Percentiles rank a stretch among this genome's conserved stretches.
These are phyloP conservation scores for Lepidurus arcticus DNA, from an alignment of 1,140 invertebrate species.

Conservation along the genomic window DNA sequence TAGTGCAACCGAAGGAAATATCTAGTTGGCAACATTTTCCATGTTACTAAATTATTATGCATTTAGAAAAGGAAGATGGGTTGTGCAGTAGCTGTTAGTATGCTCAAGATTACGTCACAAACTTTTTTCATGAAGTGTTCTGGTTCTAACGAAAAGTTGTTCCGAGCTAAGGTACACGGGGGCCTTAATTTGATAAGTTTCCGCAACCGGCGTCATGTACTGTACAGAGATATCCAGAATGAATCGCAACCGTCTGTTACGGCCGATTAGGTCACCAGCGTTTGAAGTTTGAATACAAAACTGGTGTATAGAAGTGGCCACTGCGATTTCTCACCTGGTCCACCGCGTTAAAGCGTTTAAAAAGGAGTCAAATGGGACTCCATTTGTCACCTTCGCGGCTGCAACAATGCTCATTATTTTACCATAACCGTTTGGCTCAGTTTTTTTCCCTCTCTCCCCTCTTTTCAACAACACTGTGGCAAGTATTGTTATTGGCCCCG, in stretches of 20 bases:
- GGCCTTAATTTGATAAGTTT: too few species aligned
- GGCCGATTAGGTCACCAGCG: conserved; percentile 8
- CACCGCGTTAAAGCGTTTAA: background rate
- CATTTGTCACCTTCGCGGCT: conserved; percentile 5
- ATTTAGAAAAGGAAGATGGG: too few species aligned
- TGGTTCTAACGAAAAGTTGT: too few species aligned
- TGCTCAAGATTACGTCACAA: too few species aligned
- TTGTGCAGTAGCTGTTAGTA: too few species aligned
- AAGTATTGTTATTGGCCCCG: background rate
- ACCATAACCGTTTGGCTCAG: background rate
- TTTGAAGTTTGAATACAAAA: conserved; percentile 16
- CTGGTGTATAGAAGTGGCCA: background rate
- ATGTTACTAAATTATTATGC: too few species aligned
- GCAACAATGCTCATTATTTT: conserved; percentile 15
- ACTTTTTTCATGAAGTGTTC: too few species aligned
- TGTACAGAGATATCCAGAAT: too few species aligned
- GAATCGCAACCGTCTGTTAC: background rate
- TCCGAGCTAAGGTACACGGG: too few species aligned
- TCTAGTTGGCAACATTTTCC: too few species aligned
- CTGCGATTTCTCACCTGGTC: conserved; percentile 15
- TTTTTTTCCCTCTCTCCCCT: background rate
- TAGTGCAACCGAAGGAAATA: too few species aligned
- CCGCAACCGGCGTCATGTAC: too few species aligned
- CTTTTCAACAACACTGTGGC: background rate
- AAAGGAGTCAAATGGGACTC: conserved; percentile 1